phyloP scores from a whole-genome alignment of 2,888 invertebrate genomes.

The Tetropium fuscum region DNA sequence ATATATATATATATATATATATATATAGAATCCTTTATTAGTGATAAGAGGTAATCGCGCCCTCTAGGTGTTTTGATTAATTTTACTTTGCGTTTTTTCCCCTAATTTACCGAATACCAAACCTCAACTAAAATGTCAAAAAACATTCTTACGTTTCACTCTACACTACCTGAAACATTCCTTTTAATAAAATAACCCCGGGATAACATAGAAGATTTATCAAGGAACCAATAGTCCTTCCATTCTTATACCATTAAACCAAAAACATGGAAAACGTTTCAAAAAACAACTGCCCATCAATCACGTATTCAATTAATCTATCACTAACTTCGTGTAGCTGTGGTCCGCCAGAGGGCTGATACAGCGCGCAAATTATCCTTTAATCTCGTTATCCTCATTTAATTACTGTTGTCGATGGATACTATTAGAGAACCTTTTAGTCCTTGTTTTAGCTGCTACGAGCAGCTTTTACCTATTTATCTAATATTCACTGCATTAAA shows the following conservation, averaged over 20 bases:
- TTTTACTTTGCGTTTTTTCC: no score
- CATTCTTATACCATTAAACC: conserved; percentile 19
- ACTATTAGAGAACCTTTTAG: conserved; percentile 38
- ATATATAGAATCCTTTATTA: no score
- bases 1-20: no score
- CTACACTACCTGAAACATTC: not conserved
- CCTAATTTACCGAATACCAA: no score
- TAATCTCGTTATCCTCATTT: conserved; percentile 40
- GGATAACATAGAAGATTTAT: conserved; percentile 8
- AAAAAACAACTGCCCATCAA: conserved; percentile 42
- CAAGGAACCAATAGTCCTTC: conserved; percentile 18
- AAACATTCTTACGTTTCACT: conserved; percentile 23
- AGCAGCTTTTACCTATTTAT: conserved; percentile 34
- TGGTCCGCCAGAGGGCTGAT: conserved; percentile 36
- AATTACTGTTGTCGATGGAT: conserved; percentile 47
- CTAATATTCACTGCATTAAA: conserved; percentile 44
- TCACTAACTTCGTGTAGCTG: conserved; percentile 18
- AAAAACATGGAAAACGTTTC: conserved; percentile 43
- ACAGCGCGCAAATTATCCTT: conserved; percentile 40
- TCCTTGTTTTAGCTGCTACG: conserved; percentile 32
- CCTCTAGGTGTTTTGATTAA: no score
- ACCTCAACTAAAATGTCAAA: conserved; percentile 11
- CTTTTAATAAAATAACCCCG: conserved; percentile 12
- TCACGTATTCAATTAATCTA: conserved; percentile 42
- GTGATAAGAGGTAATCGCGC: no score